phyloP scores from a whole-genome alignment of 1,140 invertebrate genomes.

The Papilio polytes region DNA sequence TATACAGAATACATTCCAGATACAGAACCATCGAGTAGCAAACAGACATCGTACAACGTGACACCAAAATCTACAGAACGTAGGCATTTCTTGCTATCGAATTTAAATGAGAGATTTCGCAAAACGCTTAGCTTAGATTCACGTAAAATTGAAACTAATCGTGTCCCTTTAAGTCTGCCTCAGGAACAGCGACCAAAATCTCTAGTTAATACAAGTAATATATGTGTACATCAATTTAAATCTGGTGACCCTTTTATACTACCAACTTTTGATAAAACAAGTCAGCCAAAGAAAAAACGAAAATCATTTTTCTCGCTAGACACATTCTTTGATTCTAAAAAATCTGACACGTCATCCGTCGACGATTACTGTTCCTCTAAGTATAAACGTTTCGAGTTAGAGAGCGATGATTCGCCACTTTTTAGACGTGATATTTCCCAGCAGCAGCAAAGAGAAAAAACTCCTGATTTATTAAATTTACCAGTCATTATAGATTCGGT shows the following conservation, averaged over 20 bases:
- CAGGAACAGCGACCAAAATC: slow-evolving; percentile 76
- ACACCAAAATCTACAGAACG: slow-evolving; percentile 76
- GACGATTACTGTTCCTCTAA: slow-evolving; percentile 83
- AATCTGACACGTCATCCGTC: slow-evolving; percentile 79
- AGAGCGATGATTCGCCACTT: slow-evolving; percentile 80
- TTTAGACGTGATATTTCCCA: slow-evolving; percentile 63
- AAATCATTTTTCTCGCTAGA: slow-evolving; percentile 83
- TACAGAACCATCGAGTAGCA: slow-evolving; percentile 73
- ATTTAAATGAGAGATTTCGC: slow-evolving; percentile 80
- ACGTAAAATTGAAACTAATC: slow-evolving; percentile 72
- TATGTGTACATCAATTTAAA: slow-evolving; percentile 72
- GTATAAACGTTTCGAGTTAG: slow-evolving; percentile 81
- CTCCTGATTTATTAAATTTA: slow-evolving; percentile 78
- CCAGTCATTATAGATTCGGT: slow-evolving; percentile 78
- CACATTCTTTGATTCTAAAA: slow-evolving; percentile 80
- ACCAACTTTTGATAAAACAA: slow-evolving; percentile 71
- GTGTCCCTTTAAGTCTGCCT: slow-evolving; percentile 66
- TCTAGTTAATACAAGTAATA: slow-evolving; percentile 74
- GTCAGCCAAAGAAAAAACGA: slow-evolving; percentile 77
- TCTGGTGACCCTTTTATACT: slow-evolving; percentile 60
- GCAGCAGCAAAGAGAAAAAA: slow-evolving; percentile 63
- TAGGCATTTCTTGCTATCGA: slow-evolving; percentile 72
- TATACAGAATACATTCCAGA: slow-evolving; percentile 78
- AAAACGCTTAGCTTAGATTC: slow-evolving; percentile 82
- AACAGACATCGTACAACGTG: slow-evolving; percentile 75